These are phyloP conservation scores for Agonopterix alstromeriana DNA, from an alignment of 2,888 invertebrate genomes.

Conservation along the genomic window DNA sequence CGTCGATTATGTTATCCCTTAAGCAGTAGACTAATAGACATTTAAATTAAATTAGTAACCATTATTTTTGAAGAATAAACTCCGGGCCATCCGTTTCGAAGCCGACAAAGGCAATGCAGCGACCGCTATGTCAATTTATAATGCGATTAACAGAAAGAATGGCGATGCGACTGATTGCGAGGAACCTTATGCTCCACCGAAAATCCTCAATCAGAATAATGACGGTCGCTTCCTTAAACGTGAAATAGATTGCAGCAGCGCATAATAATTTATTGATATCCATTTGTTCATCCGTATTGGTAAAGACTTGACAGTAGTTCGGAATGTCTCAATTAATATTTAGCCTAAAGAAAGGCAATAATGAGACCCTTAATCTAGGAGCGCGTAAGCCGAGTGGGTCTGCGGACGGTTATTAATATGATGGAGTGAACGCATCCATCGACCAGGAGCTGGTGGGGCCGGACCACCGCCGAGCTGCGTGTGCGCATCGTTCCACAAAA, in stretches of 20 bases:
- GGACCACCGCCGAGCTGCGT: conserved; percentile 44
- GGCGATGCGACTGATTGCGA: conserved; percentile 58
- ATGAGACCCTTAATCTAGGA: conserved; percentile 62
- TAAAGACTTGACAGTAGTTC: conserved; percentile 43
- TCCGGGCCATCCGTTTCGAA: conserved; percentile 46
- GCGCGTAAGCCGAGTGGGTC: conserved; percentile 71
- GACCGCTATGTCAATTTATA: conserved; percentile 67
- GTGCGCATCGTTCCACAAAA: not conserved
- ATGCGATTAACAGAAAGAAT: conserved; percentile 70
- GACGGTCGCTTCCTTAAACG: conserved; percentile 40
- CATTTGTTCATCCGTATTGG: conserved; percentile 35
- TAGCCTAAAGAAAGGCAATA: conserved; percentile 69
- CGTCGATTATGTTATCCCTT: conserved; percentile 25
- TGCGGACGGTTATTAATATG: conserved; percentile 63
- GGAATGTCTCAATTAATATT: conserved; percentile 73
- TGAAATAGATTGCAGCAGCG: conserved; percentile 8
- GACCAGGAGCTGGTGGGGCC: conserved; percentile 25
- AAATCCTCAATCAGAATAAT: conserved; percentile 44
- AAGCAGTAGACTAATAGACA: conserved; percentile 48
- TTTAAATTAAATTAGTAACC: conserved; percentile 50
- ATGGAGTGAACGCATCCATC: conserved; percentile 60
- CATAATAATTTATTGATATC: conserved; percentile 23
- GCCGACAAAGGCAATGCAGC: conserved; percentile 62
- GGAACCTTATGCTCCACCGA: conserved; percentile 54
- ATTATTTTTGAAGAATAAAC: conserved; percentile 56